Percentiles rank a stretch among this genome's conserved stretches.
Conservation (phyloP, 2,113 vertebrate genomes). For the Glareola pratincola region DNA sequence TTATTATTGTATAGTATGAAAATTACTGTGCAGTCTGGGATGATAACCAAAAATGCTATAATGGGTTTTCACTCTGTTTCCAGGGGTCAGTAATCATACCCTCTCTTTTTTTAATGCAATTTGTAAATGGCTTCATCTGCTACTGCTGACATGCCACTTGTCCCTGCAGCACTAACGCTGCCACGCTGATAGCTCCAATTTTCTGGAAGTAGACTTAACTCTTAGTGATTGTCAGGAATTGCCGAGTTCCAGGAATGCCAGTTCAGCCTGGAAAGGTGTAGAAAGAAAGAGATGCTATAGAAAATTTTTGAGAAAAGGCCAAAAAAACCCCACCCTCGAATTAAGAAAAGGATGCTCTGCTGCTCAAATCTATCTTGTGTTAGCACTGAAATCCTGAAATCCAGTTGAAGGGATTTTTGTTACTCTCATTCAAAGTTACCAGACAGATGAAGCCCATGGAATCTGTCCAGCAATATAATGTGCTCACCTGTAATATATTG, state of each 20-base stretch:
- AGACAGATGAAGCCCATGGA: neutral
- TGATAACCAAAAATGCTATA: neutral
- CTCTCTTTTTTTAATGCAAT: constrained; percentile 17
- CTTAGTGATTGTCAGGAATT: constrained; percentile 14
- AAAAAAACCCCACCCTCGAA: neutral
- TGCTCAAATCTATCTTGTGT: neutral
- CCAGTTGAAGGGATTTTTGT: neutral
- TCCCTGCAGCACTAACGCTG: constrained; percentile 23
- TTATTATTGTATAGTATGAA: neutral
- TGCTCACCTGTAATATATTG: neutral
- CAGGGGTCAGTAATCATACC: neutral
- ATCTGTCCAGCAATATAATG: neutral
- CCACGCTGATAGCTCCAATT: constrained; percentile 29
- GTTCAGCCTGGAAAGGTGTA: neutral
- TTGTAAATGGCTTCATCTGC: constrained; percentile 44
- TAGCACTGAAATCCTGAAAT: neutral
- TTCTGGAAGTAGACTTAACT: constrained; percentile 38
- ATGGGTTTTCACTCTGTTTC: neutral
- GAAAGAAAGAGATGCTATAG: neutral
- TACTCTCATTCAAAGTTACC: neutral
- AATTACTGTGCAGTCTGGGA: constrained; percentile 3
- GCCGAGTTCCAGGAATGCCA: constrained; percentile 7
- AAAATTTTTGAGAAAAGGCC: neutral
- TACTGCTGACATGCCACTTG: constrained; percentile 8
- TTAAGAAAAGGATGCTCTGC: neutral